Percentiles rank a stretch among this genome's conserved stretches.
These are phyloP conservation scores for Diacarnus erythraeanus DNA, from an alignment of 37 sponge, comb jelly and placozoan species.

Conservation along the genomic window DNA sequence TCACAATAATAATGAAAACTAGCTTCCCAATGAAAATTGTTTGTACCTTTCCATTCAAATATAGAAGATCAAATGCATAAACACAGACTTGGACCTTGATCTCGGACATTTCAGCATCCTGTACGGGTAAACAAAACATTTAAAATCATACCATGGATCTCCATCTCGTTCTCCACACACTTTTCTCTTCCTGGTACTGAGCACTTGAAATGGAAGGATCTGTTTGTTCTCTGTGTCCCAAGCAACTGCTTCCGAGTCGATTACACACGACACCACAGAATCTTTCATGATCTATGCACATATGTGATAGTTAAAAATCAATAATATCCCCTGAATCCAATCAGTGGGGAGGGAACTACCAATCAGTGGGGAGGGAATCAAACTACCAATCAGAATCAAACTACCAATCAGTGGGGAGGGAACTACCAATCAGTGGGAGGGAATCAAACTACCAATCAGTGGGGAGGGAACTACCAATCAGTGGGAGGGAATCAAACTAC, in stretches of 20 bases:
- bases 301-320: too few species aligned
- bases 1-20: neutral
- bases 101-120: constrained; percentile 82
- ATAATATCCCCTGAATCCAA: too few species aligned
- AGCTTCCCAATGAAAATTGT: neutral
- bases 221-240: constrained; percentile 92
- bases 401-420: too few species aligned
- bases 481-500: too few species aligned
- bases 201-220: constrained; percentile 95
- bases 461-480: too few species aligned
- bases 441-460: too few species aligned
- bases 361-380: too few species aligned
- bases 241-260: constrained; percentile 96
- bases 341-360: too few species aligned
- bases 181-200: constrained; percentile 95
- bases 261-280: constrained; percentile 78
- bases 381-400: too few species aligned
- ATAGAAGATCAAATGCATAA: constrained; percentile 95
- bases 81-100: constrained; percentile 98
- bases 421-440: too few species aligned
- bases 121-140: neutral
- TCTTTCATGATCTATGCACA: constrained; percentile 76
- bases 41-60: constrained; percentile 90
- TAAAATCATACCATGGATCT: neutral
- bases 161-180: constrained; percentile 14